Evolutionary conservation across 2,888 invertebrate species (phyloP).

Genomic region (Crocallis elinguaria): DNA sequence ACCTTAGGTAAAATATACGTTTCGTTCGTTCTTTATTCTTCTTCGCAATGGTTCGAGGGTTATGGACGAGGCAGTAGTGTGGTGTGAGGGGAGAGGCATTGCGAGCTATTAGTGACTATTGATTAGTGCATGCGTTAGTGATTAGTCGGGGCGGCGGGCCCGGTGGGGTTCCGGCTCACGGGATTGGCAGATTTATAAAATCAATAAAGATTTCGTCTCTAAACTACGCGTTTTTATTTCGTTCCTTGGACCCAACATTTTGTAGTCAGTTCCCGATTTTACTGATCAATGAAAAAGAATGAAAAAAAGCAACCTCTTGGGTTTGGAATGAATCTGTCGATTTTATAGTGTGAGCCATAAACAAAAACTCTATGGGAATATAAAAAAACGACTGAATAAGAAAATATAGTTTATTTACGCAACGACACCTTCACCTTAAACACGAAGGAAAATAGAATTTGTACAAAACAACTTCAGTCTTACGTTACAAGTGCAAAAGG

Average conservation of each 20-base stretch:
- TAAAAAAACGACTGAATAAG: background rate
- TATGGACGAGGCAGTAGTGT: background rate
- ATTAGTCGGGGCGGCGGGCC: constrained; percentile 26
- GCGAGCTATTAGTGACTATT: constrained; percentile 1
- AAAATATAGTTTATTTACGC: constrained; percentile 2
- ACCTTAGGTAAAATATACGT: constrained; percentile 21
- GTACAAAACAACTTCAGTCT: constrained; percentile 8
- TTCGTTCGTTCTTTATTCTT: constrained; percentile 1
- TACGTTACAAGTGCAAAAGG: background rate
- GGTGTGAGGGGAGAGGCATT: background rate
- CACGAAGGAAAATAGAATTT: background rate
- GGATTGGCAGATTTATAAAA: constrained; percentile 53
- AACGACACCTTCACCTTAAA: constrained; percentile 13
- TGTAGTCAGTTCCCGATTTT: too few relatives aligned
- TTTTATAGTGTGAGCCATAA: too few relatives aligned
- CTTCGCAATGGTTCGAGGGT: background rate
- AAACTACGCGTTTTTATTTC: constrained; percentile 35
- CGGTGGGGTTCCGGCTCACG: constrained; percentile 35
- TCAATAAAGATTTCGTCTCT: constrained; percentile 64
- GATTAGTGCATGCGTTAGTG: constrained; percentile 23
- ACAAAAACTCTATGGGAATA: too few relatives aligned
- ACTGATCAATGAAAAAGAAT: too few relatives aligned
- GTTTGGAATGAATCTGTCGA: too few relatives aligned
- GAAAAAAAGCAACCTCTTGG: too few relatives aligned
- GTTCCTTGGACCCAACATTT: background rate